Evolutionary conservation across 1,140 invertebrate genomes (phyloP).

Genomic region (Drosophila hydei): DNA sequence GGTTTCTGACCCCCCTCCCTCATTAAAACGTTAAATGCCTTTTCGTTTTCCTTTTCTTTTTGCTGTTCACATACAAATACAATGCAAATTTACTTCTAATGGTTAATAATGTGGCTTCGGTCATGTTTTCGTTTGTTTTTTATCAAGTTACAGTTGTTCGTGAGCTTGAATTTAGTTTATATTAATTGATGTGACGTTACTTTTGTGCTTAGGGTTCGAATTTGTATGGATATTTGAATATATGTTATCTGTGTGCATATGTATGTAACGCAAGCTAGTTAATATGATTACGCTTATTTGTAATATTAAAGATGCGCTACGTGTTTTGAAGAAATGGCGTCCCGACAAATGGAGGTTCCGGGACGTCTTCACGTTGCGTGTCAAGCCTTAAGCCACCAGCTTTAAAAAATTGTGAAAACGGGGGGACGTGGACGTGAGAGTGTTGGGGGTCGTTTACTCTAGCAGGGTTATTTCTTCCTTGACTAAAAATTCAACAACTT

Average conservation of each 20-base stretch:
- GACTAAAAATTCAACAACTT: conserved; percentile 98
- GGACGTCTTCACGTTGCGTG: conserved; percentile 34
- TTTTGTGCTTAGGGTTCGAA: conserved; percentile 47
- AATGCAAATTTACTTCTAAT: conserved; percentile 78
- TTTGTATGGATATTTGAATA: conserved; percentile 19
- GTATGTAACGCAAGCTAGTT: conserved; percentile 36
- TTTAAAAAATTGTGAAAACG: conserved; percentile 34
- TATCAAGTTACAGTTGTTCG: conserved; percentile 54
- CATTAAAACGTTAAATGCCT: conserved; percentile 35
- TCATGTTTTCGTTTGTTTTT: conserved; percentile 38
- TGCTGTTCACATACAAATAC: conserved; percentile 82
- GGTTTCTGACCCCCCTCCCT: not conserved
- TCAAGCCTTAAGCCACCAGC: conserved; percentile 55
- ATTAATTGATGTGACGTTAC: conserved; percentile 34
- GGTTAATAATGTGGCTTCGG: conserved; percentile 46
- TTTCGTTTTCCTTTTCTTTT: conserved; percentile 81
- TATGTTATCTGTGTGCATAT: conserved; percentile 26
- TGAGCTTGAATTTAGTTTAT: conserved; percentile 36
- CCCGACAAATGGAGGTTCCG: conserved; percentile 17
- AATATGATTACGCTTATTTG: conserved; percentile 32
- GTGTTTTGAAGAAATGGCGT: conserved; percentile 3
- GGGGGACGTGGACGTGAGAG: conserved; percentile 11
- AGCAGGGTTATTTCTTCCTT: conserved; percentile 96
- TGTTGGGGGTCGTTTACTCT: conserved; percentile 81
- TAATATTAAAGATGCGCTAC: conserved; percentile 30